These are phyloP conservation scores for Mesocricetus auratus DNA, from an alignment of 2,113 vertebrate species.

Conservation along the genomic window DNA sequence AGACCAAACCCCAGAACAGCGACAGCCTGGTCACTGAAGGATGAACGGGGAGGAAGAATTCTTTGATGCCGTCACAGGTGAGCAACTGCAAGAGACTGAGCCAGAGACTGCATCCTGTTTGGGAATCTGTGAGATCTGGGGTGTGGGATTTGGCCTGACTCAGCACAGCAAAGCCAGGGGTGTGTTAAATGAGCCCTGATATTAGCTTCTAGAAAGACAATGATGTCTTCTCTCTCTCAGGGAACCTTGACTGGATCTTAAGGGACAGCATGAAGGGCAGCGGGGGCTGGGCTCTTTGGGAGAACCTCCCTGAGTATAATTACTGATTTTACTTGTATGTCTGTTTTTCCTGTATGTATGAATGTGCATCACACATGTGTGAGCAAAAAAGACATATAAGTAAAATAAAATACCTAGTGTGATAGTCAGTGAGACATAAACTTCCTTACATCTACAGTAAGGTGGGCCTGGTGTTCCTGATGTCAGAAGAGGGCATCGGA, in stretches of 20 bases:
- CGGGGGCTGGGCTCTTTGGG: background rate
- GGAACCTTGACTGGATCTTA: background rate
- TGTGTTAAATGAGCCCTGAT: accelerated
- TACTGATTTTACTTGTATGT: background rate
- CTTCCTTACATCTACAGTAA: no score
- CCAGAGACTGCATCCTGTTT: accelerated
- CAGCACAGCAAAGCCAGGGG: background rate
- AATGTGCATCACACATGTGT: background rate
- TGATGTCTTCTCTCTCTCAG: background rate
- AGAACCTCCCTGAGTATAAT: background rate
- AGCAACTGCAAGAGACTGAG: constrained; percentile 50
- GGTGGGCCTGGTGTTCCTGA: background rate
- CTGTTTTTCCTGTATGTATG: background rate
- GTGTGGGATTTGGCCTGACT: background rate
- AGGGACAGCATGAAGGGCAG: background rate
- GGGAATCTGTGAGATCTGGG: accelerated
- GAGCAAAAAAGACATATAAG: background rate
- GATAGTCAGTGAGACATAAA: no score
- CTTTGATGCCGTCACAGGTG: constrained; percentile 97
- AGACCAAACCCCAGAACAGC: background rate
- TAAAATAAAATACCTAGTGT: no score
- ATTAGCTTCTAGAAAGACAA: background rate
- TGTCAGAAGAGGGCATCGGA: background rate
- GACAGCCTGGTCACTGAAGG: constrained; percentile 76
- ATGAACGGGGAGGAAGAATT: constrained; percentile 99